Conservation (phyloP, 2,113 vertebrate species). For the Chaetops frenatus region DNA sequence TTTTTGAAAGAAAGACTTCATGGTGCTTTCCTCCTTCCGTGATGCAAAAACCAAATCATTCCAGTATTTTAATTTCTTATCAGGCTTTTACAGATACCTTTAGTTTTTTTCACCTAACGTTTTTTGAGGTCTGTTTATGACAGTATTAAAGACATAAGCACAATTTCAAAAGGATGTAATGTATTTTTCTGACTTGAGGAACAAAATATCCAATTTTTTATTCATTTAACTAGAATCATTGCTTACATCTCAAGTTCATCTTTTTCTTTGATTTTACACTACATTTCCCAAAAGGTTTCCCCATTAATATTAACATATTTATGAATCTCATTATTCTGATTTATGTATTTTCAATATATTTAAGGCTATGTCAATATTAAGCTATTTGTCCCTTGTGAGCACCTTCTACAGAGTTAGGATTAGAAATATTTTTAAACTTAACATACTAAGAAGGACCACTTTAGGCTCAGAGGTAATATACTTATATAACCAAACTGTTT, state of each 20-base stretch:
- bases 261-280: constrained; percentile 70
- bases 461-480: not conserved
- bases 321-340: constrained; percentile 73
- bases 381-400: constrained; percentile 64
- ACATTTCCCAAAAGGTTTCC: constrained; percentile 60
- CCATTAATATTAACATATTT: constrained; percentile 72
- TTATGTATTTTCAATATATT: constrained; percentile 71
- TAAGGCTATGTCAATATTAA: constrained; percentile 72
- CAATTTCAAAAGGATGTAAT: not conserved
- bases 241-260: constrained; percentile 45
- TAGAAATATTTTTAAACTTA: constrained; percentile 54
- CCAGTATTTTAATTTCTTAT: not conserved
- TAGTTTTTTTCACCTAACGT: not conserved
- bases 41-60: constrained; percentile 29
- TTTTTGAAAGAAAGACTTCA: constrained; percentile 40
- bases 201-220: constrained; percentile 54
- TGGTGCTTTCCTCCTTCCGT: not conserved
- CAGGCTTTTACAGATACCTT: not conserved
- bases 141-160: not conserved
- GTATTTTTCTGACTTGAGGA: constrained; percentile 14
- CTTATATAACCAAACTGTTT: not conserved
- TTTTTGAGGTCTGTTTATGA: not conserved
- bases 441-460: not conserved
- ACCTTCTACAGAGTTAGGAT: constrained; percentile 59
- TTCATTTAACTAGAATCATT: constrained; percentile 44